Base-by-base conservation (phyloP, 1,140 invertebrate genomes). In the Brachionus manjavacas region DNA sequence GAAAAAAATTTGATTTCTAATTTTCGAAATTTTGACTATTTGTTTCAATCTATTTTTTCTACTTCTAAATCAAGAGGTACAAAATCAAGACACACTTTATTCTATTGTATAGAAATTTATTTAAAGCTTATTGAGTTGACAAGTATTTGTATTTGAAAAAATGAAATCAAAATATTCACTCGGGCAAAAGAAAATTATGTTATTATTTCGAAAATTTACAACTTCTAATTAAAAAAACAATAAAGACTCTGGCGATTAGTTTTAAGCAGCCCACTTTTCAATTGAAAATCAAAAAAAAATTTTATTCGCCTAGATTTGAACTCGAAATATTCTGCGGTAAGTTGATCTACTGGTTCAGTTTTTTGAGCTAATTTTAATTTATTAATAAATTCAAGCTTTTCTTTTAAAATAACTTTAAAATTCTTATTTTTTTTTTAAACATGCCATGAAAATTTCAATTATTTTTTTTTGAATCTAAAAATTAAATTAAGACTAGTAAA, bases 121-220 rank as follows among this genome's bases (percentile, higher is more conserved):
- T 76, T 76, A 28, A 35, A 49, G 43, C 41, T 49, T 76, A 76
- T 76, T 76, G 72, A 76, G 28, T 76, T 76, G 72, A 49, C 72
- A 76, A 76, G 72, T 76, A 49, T 49, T 49, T 49, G 8, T 76
- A 25, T 28, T 12, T 52, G n/a, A 8, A 41, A 76, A 35, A 35
- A 76, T 20, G 23, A 46, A 74, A 31, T 68, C 25, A 31, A 31
- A 68, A 68, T 49, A 46, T 28, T 76, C 72, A 49, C 25, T 76
- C 41, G 28, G 46, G 72, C 72, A 76, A 76, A 49, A 76, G 41
- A 76, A 76, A 76, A 49, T 76, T n/a, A 76, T 76, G 23, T 76
- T 76, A 60, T 60, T 39, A 74, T n/a, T 20, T 8, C 20, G 6
- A 49, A 14, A 76, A 76, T 49, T 76, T 46, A 46, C 72, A 20